Evolutionary conservation across 2,797 vertebrate genomes (phyloP), one percentile per base, ranked within the genome.

Genomic region (Hoplostethus mediterraneus): DNA sequence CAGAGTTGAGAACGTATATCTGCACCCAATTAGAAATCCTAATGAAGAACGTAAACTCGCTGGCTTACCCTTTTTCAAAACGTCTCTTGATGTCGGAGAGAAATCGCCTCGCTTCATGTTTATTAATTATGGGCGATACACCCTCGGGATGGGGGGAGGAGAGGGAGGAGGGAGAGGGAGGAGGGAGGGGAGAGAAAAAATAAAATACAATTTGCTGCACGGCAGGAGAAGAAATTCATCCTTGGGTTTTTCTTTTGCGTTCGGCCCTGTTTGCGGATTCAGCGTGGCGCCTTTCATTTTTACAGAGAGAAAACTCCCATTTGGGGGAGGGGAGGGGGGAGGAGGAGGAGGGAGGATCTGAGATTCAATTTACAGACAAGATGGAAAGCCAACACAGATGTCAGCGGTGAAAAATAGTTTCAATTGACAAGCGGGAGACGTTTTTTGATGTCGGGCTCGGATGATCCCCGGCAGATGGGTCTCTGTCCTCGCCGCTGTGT

Each of bases 351-450:
- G 77, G 67, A 70, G 71, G 64, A 88, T 89, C 80, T 85, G 79
- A 89, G 84, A 89, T 92, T 92, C 83, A 91, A 92, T 94, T 93
- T 91, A 68, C 69, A 68, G 83, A 89, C 83, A 71, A 90, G 91
- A 90, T 87, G 82, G 91, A 92, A 89, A 90, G 82, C 81, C 87
- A 90, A 91, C 86, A 90, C 73, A 90, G 87, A 90, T 82, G 87
- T 89, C 90, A 90, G 77, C 54, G 80, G 73, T 84, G 89, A 90
- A 81, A 91, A 87, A 89, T 85, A 82, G 84, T 89, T 91, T 79
- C 69, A 79, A 33, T 47, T 85, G 85, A 88, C 77, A 86, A 81
- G 72, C 79, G 75, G 78, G 57, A 86, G 79, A 89, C 69, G 76
- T 81, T 67, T 56, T 40, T 81, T 68, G 10, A 77, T 58, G 74